These are phyloP conservation scores for Dioctria linearis DNA, from an alignment of 2,888 invertebrate species.

Conservation along the genomic window DNA sequence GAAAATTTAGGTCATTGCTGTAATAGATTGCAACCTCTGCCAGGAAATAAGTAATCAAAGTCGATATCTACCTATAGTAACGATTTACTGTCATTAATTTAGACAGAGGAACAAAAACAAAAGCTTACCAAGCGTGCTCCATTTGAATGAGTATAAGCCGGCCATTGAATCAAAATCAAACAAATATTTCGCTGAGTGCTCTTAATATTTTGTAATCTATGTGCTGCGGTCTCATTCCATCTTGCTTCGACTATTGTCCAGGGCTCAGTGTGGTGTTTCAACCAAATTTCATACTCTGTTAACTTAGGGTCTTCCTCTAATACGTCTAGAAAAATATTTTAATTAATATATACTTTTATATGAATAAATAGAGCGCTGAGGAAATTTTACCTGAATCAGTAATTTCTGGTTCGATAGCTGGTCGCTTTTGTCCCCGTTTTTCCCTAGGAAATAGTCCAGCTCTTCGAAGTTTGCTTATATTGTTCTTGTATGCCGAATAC, in stretches of 20 bases:
- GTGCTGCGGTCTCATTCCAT: not conserved
- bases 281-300: no score
- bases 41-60: not conserved
- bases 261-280: not conserved
- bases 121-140: not conserved
- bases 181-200: not conserved
- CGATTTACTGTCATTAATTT: not conserved
- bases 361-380: not conserved
- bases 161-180: not conserved
- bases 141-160: no score
- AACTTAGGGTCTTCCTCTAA: no score
- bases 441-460: conserved; percentile 14
- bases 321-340: not conserved
- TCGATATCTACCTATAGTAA: not conserved
- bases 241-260: not conserved
- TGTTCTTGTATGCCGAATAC: not conserved
- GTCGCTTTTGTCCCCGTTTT: not conserved
- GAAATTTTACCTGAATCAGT: not conserved
- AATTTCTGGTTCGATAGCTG: not conserved
- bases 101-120: not conserved
- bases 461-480: conserved; percentile 1
- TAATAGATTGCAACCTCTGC: not conserved
- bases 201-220: not conserved
- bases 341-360: not conserved
- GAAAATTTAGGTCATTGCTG: conserved; percentile 10